Base-by-base conservation (phyloP, 2,888 invertebrate genomes). In the Dynastes tityus region DNA sequence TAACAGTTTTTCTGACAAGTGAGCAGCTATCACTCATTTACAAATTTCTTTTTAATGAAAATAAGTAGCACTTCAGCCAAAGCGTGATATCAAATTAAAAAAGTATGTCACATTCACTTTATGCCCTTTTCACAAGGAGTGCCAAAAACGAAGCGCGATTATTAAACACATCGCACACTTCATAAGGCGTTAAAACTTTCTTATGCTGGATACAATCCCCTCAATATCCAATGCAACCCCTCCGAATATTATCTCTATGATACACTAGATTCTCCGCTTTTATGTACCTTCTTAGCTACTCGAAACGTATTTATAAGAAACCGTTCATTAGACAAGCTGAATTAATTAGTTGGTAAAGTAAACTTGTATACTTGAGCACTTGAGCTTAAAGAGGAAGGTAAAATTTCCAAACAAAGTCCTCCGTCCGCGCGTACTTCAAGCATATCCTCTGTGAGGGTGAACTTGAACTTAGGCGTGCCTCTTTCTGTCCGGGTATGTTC, bases 401-500 rank as follows among this genome's bases (percentile, higher is more conserved):
- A 82, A 82, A 82, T 81, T 82, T 81, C 82, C 80, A 79, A 76
- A 81, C 80, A 79, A 79, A 80, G 81, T 80, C 65, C 77, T 68
- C 27, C 27, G 6, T 3, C 5, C 11, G 27, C 13, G 61, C 40
- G 68, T 61, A 71, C 80, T 80, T 78, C 63, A 78, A 81, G 78
- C 71, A 78, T 74, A 76, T 77, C 55, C 22, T 16, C 16, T 78
- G 80, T 68, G 68, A 77, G 65, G 64, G 55, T 68, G 68, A 77
- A 58, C 67, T 76, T 75, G 29, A 49, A 75, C 22, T 22, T 58
- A 22, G 8, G 22, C 22, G 4, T 4, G 16, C 22, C 55, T 58
- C 63, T 13, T 63, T 13, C 11, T 29, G 29, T 3, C 27, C 63
- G 27, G 29, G 32, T 32, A 63, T 63, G 22, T 29, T 63, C 63